Base-by-base conservation (phyloP, 2,113 vertebrate genomes). In the Acanthochromis polyacanthus region DNA sequence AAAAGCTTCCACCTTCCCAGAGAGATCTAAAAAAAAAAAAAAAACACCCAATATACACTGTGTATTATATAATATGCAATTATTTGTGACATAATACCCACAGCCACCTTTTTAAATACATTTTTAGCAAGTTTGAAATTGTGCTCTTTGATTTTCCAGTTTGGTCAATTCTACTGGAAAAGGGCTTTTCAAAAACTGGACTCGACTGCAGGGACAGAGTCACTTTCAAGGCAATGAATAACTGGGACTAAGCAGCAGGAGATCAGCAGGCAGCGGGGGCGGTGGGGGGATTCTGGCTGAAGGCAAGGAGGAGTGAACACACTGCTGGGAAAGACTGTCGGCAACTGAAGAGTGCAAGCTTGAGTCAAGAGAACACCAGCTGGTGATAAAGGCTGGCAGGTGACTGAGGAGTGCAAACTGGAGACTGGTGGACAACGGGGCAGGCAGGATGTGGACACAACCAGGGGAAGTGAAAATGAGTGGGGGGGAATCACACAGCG, bases 321-420 rank as follows among this genome's bases (percentile, higher is more conserved):
- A 55, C 83, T 64, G 70, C 75, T 85, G 68, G 4, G 86, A 69
- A 30, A 74, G 59, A 75, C 70, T 43, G 32, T n/a, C 30, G 55
- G 59, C 40, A 48, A 20, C 36, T 25, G 61, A 77, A 22, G 58
- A 69, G 75, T 22, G 59, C 22, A 77, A 71, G 36, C 38, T 63
- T 38, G 43, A 78, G 73, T 59, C 19, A 25, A 48, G 64, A 51
- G 51, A 69, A 43, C 16, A 65, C 20, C 40, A 22, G 65, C 66
- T 81, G 73, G 71, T 77, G 70, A 70, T 69, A 48, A 71, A 36
- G 32, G 2, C 46, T 76, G 45, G 28, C 22, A 19, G 43, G 50
- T 61, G 50, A 56, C 22, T 56, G 58, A 69, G 40, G 10, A 57
- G 25, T 45, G 51, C 52, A 62, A 17, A 19, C 45, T 11, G 10